Percentiles rank a stretch among this genome's conserved stretches.
These are phyloP conservation scores for Apamea crenata DNA, from an alignment of 2,888 invertebrate species.

Conservation along the genomic window DNA sequence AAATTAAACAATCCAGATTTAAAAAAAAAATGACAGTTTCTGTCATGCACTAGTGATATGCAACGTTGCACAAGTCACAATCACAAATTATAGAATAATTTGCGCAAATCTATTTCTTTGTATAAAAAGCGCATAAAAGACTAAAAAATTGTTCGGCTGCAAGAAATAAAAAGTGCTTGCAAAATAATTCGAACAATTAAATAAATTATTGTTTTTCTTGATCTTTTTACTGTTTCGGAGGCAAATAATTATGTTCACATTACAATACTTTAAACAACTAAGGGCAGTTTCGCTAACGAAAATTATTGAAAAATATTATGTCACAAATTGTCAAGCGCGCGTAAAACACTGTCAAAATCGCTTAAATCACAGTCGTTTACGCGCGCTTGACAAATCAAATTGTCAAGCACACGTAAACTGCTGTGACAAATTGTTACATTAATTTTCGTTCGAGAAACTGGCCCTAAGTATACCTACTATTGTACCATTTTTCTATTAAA, in stretches of 20 bases:
- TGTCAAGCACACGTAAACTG: no score
- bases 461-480: no score
- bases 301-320: not conserved
- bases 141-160: no score
- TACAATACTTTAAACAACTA: not conserved
- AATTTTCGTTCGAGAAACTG: not conserved
- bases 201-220: not conserved
- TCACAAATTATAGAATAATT: not conserved
- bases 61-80: slow-evolving; percentile 8
- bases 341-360: not conserved
- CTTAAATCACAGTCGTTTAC: not conserved
- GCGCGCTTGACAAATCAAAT: no score
- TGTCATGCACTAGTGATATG: not conserved
- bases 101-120: not conserved
- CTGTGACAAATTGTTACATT: no score
- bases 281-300: not conserved
- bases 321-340: not conserved
- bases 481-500: not conserved
- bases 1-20: not conserved
- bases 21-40: not conserved
- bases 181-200: not conserved
- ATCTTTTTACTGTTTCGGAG: not conserved
- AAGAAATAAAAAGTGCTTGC: no score
- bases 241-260: not conserved
- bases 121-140: not conserved